Percentiles rank a stretch among this genome's conserved stretches.
These are phyloP conservation scores for Fissipunctia ypsillon DNA, from an alignment of 2,888 invertebrate species.

Conservation along the genomic window DNA sequence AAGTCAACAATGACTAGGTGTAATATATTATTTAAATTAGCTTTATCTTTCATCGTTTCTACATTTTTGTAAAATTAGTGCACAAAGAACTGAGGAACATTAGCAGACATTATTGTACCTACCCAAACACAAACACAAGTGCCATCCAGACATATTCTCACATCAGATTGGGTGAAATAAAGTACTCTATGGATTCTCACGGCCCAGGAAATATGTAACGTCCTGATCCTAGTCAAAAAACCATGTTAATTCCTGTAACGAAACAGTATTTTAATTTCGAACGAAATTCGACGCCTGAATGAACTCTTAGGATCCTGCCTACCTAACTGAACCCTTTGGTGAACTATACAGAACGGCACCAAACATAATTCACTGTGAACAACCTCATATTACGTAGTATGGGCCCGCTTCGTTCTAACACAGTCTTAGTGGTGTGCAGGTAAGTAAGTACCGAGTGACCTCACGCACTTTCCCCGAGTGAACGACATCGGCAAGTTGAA, in stretches of 20 bases:
- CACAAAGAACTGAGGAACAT: too few relatives aligned
- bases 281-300: not conserved
- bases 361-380: not conserved
- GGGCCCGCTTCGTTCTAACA: not conserved
- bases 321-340: not conserved
- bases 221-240: not conserved
- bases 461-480: constrained; percentile 36
- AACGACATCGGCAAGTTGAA: constrained; percentile 5
- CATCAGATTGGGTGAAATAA: too few relatives aligned
- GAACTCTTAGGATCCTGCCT: too few relatives aligned
- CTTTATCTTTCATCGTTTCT: constrained; percentile 1
- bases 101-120: too few relatives aligned
- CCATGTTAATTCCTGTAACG: not conserved
- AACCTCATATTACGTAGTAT: not conserved
- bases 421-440: not conserved
- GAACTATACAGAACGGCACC: not conserved
- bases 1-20: constrained; percentile 27
- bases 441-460: not conserved
- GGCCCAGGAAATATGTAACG: too few relatives aligned
- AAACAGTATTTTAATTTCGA: not conserved
- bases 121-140: too few relatives aligned
- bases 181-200: too few relatives aligned
- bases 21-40: constrained; percentile 5
- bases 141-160: too few relatives aligned
- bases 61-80: constrained; percentile 4